phyloP scores from a whole-genome alignment of 2,113 vertebrate genomes.

The Sylvietta virens region DNA sequence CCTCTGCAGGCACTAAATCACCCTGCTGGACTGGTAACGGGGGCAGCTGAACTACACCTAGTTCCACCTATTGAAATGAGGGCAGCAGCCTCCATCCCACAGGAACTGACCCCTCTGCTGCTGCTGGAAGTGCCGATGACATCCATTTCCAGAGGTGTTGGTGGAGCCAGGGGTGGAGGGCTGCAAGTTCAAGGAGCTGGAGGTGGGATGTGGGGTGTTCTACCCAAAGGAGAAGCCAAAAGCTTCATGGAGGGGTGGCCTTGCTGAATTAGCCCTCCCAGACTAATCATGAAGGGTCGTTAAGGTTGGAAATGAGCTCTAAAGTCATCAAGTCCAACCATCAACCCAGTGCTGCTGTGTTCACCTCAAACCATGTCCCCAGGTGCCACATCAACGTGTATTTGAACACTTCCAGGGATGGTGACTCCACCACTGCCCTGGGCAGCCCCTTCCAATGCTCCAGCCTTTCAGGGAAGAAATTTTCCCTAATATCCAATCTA shows the following conservation, averaged over 20 bases:
- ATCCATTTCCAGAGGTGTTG: neutral
- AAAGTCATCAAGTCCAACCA: neutral
- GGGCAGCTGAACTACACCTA: slow-evolving; percentile 54
- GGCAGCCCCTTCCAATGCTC: neutral
- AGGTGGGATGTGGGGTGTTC: neutral
- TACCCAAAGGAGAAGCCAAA: neutral
- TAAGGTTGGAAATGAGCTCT: neutral
- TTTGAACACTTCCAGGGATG: neutral
- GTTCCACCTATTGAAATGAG: slow-evolving; percentile 65
- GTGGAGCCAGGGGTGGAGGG: neutral
- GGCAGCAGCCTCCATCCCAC: neutral
- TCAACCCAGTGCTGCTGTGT: neutral
- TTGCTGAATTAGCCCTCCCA: neutral
- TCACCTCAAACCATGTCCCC: neutral
- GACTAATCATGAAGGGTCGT: accelerated
- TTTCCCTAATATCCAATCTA: accelerated
- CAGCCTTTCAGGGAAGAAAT: neutral
- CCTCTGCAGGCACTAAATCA: slow-evolving; percentile 40
- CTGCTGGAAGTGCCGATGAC: slow-evolving; percentile 33
- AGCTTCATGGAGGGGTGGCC: neutral
- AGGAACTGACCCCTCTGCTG: slow-evolving; percentile 52
- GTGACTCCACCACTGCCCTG: neutral
- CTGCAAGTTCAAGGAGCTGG: neutral
- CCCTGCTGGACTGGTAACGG: accelerated
- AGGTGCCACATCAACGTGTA: accelerated